Percentiles rank a stretch among this genome's conserved stretches.
Evolutionary conservation across 2,113 vertebrate species (phyloP).

Genomic region (Motacilla alba): DNA sequence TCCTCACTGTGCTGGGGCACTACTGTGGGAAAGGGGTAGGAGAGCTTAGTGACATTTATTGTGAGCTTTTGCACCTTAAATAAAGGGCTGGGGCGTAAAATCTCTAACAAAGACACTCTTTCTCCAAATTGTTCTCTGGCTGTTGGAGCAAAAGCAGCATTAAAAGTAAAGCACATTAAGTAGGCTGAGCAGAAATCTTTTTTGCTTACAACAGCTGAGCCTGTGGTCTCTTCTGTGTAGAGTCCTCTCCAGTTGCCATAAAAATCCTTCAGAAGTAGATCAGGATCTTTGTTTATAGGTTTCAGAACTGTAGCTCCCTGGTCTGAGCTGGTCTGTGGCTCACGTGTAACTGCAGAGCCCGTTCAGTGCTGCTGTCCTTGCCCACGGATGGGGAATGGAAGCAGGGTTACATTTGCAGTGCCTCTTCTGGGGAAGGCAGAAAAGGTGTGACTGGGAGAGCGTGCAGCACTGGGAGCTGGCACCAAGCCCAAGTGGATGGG

Average conservation of each 20-base stretch:
- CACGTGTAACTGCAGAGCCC: rapidly evolving
- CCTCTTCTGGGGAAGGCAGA: neutral
- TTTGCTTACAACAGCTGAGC: neutral
- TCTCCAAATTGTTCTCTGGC: neutral
- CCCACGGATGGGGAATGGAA: neutral
- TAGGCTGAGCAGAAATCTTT: conserved; percentile 23
- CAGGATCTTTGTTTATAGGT: neutral
- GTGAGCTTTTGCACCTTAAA: conserved; percentile 33
- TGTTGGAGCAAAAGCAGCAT: conserved; percentile 6
- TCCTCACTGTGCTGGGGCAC: neutral
- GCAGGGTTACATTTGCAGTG: neutral
- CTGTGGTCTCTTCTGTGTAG: neutral
- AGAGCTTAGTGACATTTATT: neutral
- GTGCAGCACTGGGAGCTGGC: neutral
- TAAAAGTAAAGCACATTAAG: conserved; percentile 14
- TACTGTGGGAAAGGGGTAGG: conserved; percentile 19
- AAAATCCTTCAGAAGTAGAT: neutral
- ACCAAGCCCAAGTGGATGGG: neutral
- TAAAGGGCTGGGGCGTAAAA: conserved; percentile 11
- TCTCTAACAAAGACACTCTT: conserved; percentile 37
- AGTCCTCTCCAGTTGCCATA: neutral
- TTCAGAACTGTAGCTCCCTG: neutral
- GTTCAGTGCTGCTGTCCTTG: neutral
- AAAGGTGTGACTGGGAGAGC: neutral
- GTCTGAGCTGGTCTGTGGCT: neutral